Evolutionary conservation across 2,888 invertebrate genomes (phyloP).

Genomic region (Athripsodes cinereus): DNA sequence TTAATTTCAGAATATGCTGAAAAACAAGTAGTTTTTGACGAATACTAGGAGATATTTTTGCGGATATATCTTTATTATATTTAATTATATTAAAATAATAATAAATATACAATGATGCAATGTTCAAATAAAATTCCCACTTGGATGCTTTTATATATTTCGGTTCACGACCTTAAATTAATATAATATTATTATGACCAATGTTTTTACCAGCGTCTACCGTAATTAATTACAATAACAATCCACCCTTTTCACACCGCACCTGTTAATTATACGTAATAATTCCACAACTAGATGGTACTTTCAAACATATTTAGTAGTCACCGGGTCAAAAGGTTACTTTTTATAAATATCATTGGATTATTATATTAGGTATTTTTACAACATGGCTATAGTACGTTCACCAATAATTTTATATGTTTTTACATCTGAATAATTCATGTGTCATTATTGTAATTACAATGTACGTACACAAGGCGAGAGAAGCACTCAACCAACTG

Average conservation of each 20-base stretch:
- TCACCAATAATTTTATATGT: background rate
- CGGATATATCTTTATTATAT: no score
- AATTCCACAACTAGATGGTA: background rate
- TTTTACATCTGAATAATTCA: no score
- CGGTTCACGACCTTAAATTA: conserved; percentile 3
- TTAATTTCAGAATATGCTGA: no score
- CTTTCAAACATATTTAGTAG: conserved; percentile 2
- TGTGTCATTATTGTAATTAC: no score
- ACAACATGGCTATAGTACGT: background rate
- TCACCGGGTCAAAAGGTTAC: conserved; percentile 8
- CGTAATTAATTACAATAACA: conserved; percentile 4
- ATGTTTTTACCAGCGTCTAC: conserved; percentile 3
- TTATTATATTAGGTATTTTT: no score
- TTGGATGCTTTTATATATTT: background rate
- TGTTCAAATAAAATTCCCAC: background rate
- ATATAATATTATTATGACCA: background rate
- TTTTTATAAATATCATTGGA: background rate
- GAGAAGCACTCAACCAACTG: no score
- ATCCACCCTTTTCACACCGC: conserved; percentile 10
- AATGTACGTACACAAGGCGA: no score
- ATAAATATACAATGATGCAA: no score
- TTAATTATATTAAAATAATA: no score
- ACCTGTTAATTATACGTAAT: conserved; percentile 8
- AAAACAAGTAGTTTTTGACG: no score
- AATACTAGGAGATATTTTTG: no score